These are phyloP conservation scores for Sciaenops ocellatus DNA, from an alignment of 2,797 vertebrate species.

Conservation along the genomic window DNA sequence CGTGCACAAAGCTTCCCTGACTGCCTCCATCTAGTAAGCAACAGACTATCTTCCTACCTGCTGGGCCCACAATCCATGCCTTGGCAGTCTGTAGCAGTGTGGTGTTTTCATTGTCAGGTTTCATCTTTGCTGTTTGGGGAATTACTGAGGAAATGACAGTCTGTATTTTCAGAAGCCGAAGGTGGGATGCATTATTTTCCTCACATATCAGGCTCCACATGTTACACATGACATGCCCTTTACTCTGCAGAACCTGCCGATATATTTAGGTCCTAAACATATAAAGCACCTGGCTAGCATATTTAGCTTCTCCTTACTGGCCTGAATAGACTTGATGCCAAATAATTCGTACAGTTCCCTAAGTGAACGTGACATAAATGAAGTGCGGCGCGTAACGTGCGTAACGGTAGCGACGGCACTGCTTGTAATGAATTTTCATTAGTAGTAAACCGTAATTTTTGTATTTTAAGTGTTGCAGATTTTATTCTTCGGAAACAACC, in stretches of 20 bases:
- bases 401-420: too few species aligned
- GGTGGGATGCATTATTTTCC: too few species aligned
- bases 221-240: background rate
- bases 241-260: constrained; percentile 4
- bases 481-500: too few species aligned
- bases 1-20: too few species aligned
- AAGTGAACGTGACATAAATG: too few species aligned
- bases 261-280: background rate
- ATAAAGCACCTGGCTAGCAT: constrained; percentile 20
- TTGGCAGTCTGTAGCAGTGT: background rate
- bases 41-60: constrained; percentile 2
- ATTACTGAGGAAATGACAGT: constrained; percentile 13
- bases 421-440: too few species aligned
- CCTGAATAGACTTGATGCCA: too few species aligned
- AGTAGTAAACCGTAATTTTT: too few species aligned
- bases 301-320: constrained; percentile 7
- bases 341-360: too few species aligned
- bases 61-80: background rate
- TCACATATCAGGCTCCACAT: constrained; percentile 14
- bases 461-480: too few species aligned
- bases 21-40: background rate
- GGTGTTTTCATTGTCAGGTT: background rate
- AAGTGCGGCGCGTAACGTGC: too few species aligned
- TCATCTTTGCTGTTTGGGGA: background rate
- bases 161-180: too few species aligned